A percentile compares a stretch with the other conserved stretches of the same genome.
These are phyloP conservation scores for Ptilonorhynchus violaceus DNA, from an alignment of 2,113 vertebrate genomes.

Conservation along the genomic window DNA sequence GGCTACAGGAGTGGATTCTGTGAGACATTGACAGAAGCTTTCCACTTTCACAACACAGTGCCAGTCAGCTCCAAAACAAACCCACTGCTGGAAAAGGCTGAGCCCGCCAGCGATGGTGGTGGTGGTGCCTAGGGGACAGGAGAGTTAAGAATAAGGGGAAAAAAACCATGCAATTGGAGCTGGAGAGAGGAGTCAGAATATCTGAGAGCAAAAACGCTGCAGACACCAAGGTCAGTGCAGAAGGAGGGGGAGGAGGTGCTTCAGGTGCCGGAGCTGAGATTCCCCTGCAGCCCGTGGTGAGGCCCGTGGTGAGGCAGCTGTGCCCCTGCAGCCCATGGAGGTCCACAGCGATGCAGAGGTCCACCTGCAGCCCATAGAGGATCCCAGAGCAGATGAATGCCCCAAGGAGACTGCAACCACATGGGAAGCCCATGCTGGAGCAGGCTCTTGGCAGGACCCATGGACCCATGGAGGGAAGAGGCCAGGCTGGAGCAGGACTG, in stretches of 20 bases:
- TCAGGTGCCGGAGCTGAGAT: fast-evolving
- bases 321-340: background rate
- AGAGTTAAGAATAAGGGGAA: background rate
- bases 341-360: background rate
- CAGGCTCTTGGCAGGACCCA: background rate
- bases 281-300: background rate
- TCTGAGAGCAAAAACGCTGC: background rate
- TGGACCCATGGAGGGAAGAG: background rate
- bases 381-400: background rate
- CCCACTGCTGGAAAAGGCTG: fast-evolving
- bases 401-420: background rate
- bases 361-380: background rate
- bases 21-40: background rate
- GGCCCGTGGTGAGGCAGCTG: background rate
- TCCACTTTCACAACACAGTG: background rate
- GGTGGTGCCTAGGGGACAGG: background rate
- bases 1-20: background rate
- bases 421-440: background rate
- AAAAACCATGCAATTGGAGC: background rate
- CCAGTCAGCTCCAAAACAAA: background rate
- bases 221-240: background rate
- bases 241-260: fast-evolving
- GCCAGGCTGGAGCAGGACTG: background rate
- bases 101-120: fast-evolving
- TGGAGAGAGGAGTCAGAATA: background rate